These are phyloP conservation scores for Trachelipus rathkii DNA, from an alignment of 1,140 invertebrate genomes.

Conservation along the genomic window DNA sequence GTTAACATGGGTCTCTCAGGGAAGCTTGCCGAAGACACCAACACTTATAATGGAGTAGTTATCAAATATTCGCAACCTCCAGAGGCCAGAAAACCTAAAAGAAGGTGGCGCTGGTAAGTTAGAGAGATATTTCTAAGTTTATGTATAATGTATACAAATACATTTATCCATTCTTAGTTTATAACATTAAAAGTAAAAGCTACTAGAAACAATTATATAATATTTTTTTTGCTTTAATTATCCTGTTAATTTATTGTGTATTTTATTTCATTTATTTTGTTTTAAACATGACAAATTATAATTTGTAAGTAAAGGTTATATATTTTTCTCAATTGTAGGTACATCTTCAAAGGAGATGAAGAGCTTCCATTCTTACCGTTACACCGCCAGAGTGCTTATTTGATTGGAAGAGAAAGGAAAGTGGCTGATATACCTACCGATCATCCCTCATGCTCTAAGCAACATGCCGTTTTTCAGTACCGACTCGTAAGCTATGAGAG, in stretches of 20 bases:
- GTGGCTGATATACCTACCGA: slow-evolving; percentile 93
- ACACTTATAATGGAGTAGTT: slow-evolving; percentile 92
- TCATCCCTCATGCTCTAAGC: slow-evolving; percentile 97
- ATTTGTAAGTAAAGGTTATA: too few species aligned
- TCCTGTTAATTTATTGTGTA: too few species aligned
- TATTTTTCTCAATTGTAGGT: slow-evolving; percentile 51
- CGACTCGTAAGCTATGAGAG: slow-evolving; percentile 55
- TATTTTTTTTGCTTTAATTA: too few species aligned
- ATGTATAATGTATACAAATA: too few species aligned
- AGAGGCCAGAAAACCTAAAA: slow-evolving; percentile 90
- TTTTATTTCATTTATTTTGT: too few species aligned
- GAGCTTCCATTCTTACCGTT: slow-evolving; percentile 84
- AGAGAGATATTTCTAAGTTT: too few species aligned
- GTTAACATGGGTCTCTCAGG: slow-evolving; percentile 92
- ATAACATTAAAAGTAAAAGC: too few species aligned
- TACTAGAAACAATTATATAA: too few species aligned
- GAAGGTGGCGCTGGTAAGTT: slow-evolving; percentile 69
- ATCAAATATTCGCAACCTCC: slow-evolving; percentile 96
- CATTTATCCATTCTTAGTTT: too few species aligned
- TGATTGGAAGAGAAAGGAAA: slow-evolving; percentile 84
- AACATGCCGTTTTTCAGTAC: slow-evolving; percentile 96
- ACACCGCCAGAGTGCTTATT: slow-evolving; percentile 91
- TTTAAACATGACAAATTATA: too few species aligned
- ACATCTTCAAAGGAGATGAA: slow-evolving; percentile 95
- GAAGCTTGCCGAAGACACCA: slow-evolving; percentile 91